These are phyloP conservation scores for Sandelia bainsii DNA, from an alignment of 2,797 vertebrate genomes.

Conservation along the genomic window DNA sequence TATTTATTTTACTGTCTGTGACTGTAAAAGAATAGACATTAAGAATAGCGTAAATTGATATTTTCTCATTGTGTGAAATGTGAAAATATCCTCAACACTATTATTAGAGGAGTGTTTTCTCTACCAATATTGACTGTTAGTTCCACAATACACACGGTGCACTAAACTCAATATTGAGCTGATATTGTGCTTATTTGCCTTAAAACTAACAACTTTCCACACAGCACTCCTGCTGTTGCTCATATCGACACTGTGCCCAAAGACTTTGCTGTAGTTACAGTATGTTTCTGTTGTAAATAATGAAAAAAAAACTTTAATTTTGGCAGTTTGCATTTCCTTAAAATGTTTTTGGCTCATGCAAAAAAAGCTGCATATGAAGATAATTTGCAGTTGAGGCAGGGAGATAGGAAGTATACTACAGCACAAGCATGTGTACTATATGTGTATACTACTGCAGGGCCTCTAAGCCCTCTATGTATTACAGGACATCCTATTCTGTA, in stretches of 20 bases:
- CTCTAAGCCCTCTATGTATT: slow-evolving; percentile 63
- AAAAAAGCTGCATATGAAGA: slow-evolving; percentile 12
- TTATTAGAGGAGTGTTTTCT: no score
- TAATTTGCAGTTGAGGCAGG: slow-evolving; percentile 10
- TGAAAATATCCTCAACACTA: neutral
- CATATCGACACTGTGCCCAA: neutral
- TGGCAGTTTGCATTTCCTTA: neutral
- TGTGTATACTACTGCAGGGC: slow-evolving; percentile 28
- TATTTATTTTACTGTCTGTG: no score
- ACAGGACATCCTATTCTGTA: slow-evolving; percentile 67
- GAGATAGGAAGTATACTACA: neutral
- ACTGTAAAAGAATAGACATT: no score
- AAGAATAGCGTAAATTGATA: no score
- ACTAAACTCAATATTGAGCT: neutral
- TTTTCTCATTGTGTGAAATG: neutral
- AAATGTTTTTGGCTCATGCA: slow-evolving; percentile 7
- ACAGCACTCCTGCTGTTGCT: neutral
- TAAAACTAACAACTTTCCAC: neutral
- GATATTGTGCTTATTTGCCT: neutral
- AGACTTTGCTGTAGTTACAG: neutral
- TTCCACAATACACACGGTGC: neutral
- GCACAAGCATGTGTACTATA: slow-evolving; percentile 8
- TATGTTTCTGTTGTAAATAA: neutral
- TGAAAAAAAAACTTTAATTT: neutral
- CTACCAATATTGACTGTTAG: neutral